phyloP scores from a whole-genome alignment of 2,113 vertebrate genomes.

The Taurulus bubalis region DNA sequence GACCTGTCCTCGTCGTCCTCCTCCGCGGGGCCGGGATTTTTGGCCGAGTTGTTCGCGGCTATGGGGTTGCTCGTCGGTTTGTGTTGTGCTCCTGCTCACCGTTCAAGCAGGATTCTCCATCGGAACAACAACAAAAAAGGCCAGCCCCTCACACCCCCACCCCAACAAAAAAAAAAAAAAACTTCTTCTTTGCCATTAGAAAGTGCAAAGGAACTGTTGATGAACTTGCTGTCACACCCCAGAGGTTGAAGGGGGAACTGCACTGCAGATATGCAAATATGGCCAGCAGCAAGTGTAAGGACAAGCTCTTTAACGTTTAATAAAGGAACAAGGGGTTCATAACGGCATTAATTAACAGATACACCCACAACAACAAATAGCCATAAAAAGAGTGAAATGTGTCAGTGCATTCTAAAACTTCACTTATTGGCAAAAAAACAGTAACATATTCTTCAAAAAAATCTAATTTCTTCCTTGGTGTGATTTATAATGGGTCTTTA shows the following conservation, averaged over 20 bases:
- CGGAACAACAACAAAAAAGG: slow-evolving; percentile 82
- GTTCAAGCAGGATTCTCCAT: slow-evolving; percentile 80
- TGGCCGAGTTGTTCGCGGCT: slow-evolving; percentile 29
- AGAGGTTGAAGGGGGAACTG: slow-evolving; percentile 58
- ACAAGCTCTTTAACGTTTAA: neutral
- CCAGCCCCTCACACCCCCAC: slow-evolving; percentile 68
- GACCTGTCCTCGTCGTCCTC: slow-evolving; percentile 17
- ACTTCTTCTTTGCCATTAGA: slow-evolving; percentile 76
- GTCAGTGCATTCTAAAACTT: neutral
- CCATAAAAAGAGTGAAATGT: neutral
- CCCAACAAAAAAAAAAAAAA: slow-evolving; percentile 22
- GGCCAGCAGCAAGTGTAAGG: neutral
- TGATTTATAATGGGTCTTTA: neutral
- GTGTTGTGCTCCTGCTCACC: slow-evolving; percentile 78
- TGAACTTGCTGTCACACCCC: slow-evolving; percentile 73
- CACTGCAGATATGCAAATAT: slow-evolving; percentile 64
- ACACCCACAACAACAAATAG: neutral
- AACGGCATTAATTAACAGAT: no score
- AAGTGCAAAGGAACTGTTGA: slow-evolving; percentile 58
- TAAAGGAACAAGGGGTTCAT: neutral
- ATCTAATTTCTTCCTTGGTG: no score
- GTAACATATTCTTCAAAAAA: no score
- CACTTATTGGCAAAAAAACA: neutral
- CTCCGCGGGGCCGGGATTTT: slow-evolving; percentile 36
- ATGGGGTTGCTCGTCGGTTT: slow-evolving; percentile 52